phyloP scores from a whole-genome alignment of 2,113 vertebrate genomes.

The Pterophyllum scalare region DNA sequence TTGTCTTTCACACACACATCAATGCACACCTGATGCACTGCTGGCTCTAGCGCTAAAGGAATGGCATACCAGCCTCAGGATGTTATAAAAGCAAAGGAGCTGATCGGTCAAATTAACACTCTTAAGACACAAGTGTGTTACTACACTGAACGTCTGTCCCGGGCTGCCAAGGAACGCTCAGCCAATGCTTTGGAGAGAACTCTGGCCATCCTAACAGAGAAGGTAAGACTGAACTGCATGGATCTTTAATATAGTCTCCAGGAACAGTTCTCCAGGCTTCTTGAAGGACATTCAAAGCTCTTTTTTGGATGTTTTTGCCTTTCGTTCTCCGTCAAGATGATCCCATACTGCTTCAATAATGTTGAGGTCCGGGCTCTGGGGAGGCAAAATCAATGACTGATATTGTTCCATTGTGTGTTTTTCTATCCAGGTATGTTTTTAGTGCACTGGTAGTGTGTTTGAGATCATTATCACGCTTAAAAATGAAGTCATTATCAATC shows the following conservation, averaged over 20 bases:
- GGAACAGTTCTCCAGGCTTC: too few species aligned
- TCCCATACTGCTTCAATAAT: too few species aligned
- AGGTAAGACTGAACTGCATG: constrained; percentile 78
- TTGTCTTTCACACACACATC: neutral
- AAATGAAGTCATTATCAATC: too few species aligned
- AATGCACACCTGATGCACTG: constrained; percentile 68
- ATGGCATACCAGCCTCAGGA: constrained; percentile 94
- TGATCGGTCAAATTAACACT: constrained; percentile 96
- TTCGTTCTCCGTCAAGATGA: too few species aligned
- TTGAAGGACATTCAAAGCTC: too few species aligned
- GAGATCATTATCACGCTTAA: too few species aligned
- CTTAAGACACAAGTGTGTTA: constrained; percentile 98
- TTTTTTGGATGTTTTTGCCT: too few species aligned
- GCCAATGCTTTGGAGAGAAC: constrained; percentile 95
- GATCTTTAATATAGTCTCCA: neutral
- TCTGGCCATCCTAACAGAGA: constrained; percentile 94
- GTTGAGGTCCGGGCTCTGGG: too few species aligned
- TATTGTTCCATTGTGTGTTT: too few species aligned
- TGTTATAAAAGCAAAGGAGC: constrained; percentile 93
- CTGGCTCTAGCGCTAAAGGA: constrained; percentile 85
- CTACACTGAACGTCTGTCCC: constrained; percentile 94
- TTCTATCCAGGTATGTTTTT: too few species aligned
- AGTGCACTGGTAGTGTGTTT: too few species aligned
- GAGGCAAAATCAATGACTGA: too few species aligned
- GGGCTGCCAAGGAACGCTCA: constrained; percentile 95